These are phyloP conservation scores for Bos indicus DNA, from an alignment of 2,113 vertebrate genomes.

Conservation along the genomic window DNA sequence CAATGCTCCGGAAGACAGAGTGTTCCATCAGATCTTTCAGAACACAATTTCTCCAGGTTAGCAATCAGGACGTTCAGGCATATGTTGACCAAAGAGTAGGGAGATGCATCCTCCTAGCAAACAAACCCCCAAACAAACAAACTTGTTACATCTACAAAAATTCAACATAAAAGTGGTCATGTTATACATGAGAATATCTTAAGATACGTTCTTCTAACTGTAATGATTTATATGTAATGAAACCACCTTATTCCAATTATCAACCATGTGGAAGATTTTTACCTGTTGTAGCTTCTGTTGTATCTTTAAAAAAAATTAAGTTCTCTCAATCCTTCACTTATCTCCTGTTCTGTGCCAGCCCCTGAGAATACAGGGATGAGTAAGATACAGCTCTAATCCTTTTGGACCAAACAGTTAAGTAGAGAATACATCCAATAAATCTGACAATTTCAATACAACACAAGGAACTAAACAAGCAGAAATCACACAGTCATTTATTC, in stretches of 20 bases:
- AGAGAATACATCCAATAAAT: not conserved
- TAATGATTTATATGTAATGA: not conserved
- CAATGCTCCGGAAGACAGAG: slow-evolving; percentile 86
- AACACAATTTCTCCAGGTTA: slow-evolving; percentile 85
- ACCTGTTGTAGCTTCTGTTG: not conserved
- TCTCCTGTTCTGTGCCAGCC: not conserved
- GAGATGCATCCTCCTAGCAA: slow-evolving; percentile 82
- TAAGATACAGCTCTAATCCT: not conserved
- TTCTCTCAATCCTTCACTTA: not conserved
- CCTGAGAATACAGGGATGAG: not conserved
- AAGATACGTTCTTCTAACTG: not conserved
- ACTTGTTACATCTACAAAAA: slow-evolving; percentile 13
- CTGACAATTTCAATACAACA: not conserved
- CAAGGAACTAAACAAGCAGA: not conserved
- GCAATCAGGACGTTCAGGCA: slow-evolving; percentile 82
- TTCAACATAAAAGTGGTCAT: not conserved
- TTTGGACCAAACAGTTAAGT: not conserved
- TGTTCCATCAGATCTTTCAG: slow-evolving; percentile 87
- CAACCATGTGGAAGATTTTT: not conserved
- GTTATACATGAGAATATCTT: not conserved
- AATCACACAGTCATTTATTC: not conserved
- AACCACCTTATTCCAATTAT: not conserved
- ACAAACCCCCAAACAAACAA: not conserved
- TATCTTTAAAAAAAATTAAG: not conserved
- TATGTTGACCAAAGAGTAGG: slow-evolving; percentile 81